Conservation (phyloP, 2,888 invertebrate species). For the Drosophila peninsularis region DNA sequence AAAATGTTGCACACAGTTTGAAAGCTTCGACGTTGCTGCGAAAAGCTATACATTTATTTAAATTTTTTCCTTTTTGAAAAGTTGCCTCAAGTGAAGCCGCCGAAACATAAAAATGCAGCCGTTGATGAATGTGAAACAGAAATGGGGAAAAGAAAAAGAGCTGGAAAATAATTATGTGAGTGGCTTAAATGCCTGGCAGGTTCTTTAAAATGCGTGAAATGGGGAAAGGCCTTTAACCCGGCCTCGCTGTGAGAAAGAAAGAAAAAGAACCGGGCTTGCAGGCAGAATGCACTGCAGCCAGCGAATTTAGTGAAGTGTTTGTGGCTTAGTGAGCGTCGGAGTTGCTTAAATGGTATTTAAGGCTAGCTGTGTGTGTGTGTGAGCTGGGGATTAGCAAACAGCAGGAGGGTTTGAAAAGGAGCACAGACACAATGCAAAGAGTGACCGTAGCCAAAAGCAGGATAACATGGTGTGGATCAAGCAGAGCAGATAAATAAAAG, state of each 20-base stretch:
- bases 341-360: constrained; percentile 1
- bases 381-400: not conserved
- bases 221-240: constrained; percentile 53
- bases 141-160: constrained; percentile 20
- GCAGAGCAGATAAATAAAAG: too few species aligned
- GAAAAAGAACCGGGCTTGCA: constrained; percentile 36
- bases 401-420: not conserved
- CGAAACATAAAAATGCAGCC: constrained; percentile 37
- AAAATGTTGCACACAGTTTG: constrained; percentile 54
- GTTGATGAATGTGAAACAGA: constrained; percentile 51
- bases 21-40: constrained; percentile 24
- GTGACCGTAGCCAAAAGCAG: not conserved
- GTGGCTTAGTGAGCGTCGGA: constrained; percentile 12
- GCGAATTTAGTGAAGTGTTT: constrained; percentile 7
- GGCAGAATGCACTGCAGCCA: constrained; percentile 23
- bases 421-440: not conserved
- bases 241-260: constrained; percentile 17
- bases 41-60: constrained; percentile 37
- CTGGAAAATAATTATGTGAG: constrained; percentile 65
- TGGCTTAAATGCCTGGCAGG: constrained; percentile 40
- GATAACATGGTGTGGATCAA: not conserved
- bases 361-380: not conserved
- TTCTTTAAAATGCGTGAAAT: constrained; percentile 56
- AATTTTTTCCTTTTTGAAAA: constrained; percentile 23
- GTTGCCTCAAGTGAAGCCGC: constrained; percentile 43